phyloP scores from a whole-genome alignment of 1,140 invertebrate species.

The Drosophila pachea region DNA sequence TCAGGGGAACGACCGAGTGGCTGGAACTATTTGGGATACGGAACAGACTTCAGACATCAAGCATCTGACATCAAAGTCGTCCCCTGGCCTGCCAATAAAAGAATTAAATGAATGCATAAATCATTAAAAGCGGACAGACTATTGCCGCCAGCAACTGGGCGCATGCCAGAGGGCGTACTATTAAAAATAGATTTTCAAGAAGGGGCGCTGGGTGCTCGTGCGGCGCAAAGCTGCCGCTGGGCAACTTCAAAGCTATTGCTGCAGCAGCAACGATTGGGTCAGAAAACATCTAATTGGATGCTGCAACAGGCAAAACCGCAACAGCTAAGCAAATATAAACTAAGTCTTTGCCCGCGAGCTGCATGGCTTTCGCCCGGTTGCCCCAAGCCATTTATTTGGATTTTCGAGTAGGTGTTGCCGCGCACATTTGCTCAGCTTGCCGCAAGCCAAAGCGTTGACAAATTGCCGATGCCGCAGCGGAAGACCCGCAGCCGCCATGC shows the following conservation, averaged over 20 bases:
- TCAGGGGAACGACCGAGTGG: slow-evolving; percentile 15
- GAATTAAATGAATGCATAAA: slow-evolving; percentile 70
- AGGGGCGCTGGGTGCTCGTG: slow-evolving; percentile 14
- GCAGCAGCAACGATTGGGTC: not conserved
- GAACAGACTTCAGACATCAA: slow-evolving; percentile 54
- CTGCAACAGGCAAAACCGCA: slow-evolving; percentile 24
- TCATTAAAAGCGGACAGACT: slow-evolving; percentile 58
- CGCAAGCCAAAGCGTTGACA: slow-evolving; percentile 71
- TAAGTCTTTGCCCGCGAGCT: not conserved
- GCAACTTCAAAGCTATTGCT: slow-evolving; percentile 31
- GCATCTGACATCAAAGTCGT: slow-evolving; percentile 29
- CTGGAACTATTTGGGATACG: slow-evolving; percentile 28
- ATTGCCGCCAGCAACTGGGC: slow-evolving; percentile 57
- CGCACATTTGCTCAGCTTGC: slow-evolving; percentile 65
- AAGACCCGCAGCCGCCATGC: slow-evolving; percentile 43
- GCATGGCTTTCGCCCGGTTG: slow-evolving; percentile 1
- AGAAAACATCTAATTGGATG: slow-evolving; percentile 14
- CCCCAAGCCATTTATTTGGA: slow-evolving; percentile 57
- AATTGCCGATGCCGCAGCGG: slow-evolving; percentile 49
- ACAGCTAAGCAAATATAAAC: slow-evolving; percentile 36
- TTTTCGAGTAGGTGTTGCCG: slow-evolving; percentile 59
- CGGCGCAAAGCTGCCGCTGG: slow-evolving; percentile 29
- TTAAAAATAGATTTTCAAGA: slow-evolving; percentile 59
- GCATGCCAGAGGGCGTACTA: slow-evolving; percentile 47
- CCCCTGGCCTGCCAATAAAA: slow-evolving; percentile 65